Evolutionary conservation across 2,797 vertebrate species (phyloP), one percentile per base, ranked within the genome.

Genomic region (Pteronotus mesoamericanus): DNA sequence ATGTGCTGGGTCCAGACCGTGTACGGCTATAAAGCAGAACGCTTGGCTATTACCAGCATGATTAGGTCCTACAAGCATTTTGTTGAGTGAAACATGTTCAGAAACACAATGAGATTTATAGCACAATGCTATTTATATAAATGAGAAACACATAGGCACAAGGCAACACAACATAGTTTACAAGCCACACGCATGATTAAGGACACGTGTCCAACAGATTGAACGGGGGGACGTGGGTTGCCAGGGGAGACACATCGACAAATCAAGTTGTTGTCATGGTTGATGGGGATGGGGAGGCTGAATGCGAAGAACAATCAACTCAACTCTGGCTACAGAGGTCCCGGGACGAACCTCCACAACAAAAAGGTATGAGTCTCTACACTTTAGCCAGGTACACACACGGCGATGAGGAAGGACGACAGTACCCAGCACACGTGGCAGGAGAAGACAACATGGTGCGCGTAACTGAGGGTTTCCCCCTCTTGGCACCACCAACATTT

Each of bases 1-100:
- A 26, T 1, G 0, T 2, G 46, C 8, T 14, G 1, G 46, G 9
- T 0, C 4, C 18, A 15, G 1, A 2, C 9, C 0, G 0, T 4
- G 21, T 4, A 7, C 2, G 22, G 46, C 64, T 3, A 6, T 0
- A 18, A 34, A 3, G 9, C 57, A n/a, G 18, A 16, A 3, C 2
- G 16, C 19, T 8, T 6, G 57, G 10, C 3, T 26, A 9, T n/a
- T 12, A 7, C 29, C 59, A 18, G 9, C 34, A 8, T 15, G 77
- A 29, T 44, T 12, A 26, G 78, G 69, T 53, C 84, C 87, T 32
- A 6, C 16, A 44, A 77, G 21, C 48, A 53, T 88, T 7, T 32
- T 61, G 84, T 68, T 42, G 84, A 61, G 59, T 37, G 59, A 66
- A 21, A 26, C 26, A 24, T 6, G 0, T 34, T 29, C 29, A 53